Evolutionary conservation across 1,140 invertebrate genomes (phyloP), one percentile per base, ranked within the genome.

Genomic region (Drosophila sp.): DNA sequence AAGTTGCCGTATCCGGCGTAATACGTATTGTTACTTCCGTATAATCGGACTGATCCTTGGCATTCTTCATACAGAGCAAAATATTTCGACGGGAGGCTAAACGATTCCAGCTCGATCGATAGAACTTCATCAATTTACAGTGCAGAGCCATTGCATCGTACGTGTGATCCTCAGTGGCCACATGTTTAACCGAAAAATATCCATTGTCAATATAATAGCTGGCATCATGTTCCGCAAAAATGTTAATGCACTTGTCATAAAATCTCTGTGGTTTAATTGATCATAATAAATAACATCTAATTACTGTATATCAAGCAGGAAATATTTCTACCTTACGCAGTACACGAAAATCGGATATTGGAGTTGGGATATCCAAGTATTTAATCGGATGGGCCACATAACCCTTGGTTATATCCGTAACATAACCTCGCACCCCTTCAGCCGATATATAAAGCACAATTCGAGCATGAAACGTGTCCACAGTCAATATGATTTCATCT

Each of bases 151-250:
- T 91, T 2, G 72, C 77, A 27, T 74, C 53, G 11, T 91, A 91
- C 2, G 46, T 80, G 61, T 91, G 90, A 14, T 82, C 40, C 58
- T 91, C 90, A 0, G 69, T 41, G 6, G 90, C 86, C 40, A 82
- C 73, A 11, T 91, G 90, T 57, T 91, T 91, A 11, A 89, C 45
- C 7, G 54, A 72, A 18, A 73, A 83, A 29, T 79, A 75, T 1
- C 80, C 90, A 29, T 90, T 91, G 11, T 89, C 74, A 2, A 91
- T 91, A 50, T 91, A 91, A 56, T 40, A 91, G 7, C 69, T 61
- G 8, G 90, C 90, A 63, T 91, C 90, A 13, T 84, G 50, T 7
- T 90, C 76, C 1, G 90, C 78, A 63, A 91, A 91, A 7, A 91
- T 90, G 21, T 91, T 91, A 0, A 91, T 61, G 18, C 76, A 75